These are phyloP conservation scores for Ataeniobius toweri DNA, from an alignment of 2,797 vertebrate genomes.

Conservation along the genomic window DNA sequence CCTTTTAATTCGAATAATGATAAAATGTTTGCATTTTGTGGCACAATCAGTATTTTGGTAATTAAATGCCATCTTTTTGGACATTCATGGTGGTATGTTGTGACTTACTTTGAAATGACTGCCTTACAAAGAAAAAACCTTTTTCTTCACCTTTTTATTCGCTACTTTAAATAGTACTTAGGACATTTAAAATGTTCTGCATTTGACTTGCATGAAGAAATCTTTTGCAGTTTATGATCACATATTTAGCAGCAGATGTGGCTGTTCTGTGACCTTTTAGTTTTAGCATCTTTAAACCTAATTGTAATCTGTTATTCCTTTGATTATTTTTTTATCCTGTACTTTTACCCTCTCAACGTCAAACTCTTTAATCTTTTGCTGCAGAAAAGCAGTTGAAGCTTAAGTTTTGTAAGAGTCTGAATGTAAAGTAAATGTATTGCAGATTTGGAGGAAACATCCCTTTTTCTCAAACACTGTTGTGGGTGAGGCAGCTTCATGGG, in stretches of 20 bases:
- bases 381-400: not conserved
- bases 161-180: not conserved
- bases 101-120: not conserved
- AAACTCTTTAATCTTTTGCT: not conserved
- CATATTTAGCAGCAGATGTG: not conserved
- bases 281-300: not conserved
- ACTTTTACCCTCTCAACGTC: not conserved
- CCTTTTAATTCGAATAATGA: not conserved
- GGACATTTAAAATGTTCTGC: not conserved
- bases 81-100: not conserved
- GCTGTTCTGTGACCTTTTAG: not conserved
- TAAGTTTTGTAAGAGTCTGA: not conserved
- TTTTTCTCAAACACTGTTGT: constrained; percentile 24
- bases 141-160: not conserved
- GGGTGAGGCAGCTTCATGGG: constrained; percentile 44
- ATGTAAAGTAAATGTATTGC: constrained; percentile 1
- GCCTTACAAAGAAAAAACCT: not conserved
- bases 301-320: not conserved
- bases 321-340: not conserved
- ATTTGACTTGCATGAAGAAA: not conserved
- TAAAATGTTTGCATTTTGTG: not conserved
- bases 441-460: constrained; percentile 9
- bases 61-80: not conserved
- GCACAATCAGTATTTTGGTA: not conserved
- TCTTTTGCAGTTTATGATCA: not conserved